These are phyloP conservation scores for Phainopepla nitens DNA, from an alignment of 2,113 vertebrate genomes.

Conservation along the genomic window DNA sequence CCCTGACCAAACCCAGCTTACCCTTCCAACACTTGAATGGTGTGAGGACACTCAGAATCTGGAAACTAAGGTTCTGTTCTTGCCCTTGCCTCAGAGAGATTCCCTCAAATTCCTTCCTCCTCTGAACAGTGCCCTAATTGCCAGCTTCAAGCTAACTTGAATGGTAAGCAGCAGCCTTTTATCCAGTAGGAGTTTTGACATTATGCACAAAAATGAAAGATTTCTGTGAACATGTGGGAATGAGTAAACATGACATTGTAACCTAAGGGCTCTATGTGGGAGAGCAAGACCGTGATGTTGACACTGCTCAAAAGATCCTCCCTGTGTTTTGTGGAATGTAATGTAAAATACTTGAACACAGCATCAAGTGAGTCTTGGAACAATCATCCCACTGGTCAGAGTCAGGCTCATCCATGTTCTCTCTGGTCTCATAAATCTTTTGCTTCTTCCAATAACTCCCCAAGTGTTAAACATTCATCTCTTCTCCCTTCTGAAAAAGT, in stretches of 20 bases:
- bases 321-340: neutral
- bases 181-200: conserved; percentile 13
- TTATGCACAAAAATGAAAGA: neutral
- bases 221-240: conserved; percentile 13
- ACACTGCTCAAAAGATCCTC: neutral
- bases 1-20: neutral
- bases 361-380: neutral
- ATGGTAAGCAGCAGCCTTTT: neutral
- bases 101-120: neutral
- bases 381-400: neutral
- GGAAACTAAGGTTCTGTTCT: neutral
- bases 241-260: conserved; percentile 27
- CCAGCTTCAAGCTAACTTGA: neutral
- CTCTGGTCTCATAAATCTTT: neutral
- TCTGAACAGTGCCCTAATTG: neutral
- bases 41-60: neutral
- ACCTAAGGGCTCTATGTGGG: conserved; percentile 26
- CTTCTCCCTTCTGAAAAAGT: neutral
- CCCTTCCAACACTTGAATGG: neutral
- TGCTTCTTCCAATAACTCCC: neutral
- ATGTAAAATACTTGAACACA: neutral
- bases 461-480: neutral
- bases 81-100: neutral
- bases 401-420: neutral
- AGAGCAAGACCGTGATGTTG: neutral